Evolutionary conservation across 2,797 vertebrate species (phyloP).

Genomic region (Chanos chanos): DNA sequence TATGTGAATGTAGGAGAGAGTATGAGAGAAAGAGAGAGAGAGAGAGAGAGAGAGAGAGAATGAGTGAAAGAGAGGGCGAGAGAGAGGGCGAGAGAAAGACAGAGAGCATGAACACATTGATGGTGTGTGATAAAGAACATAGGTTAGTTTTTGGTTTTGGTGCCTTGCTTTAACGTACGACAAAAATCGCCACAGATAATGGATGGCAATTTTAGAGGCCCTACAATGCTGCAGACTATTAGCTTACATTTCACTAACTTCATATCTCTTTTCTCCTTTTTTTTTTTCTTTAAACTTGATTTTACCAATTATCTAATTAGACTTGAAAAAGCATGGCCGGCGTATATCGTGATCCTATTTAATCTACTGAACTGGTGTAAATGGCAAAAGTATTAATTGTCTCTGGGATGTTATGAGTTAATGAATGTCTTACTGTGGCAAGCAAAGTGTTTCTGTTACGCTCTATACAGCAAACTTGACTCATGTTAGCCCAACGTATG

Average conservation of each 20-base stretch:
- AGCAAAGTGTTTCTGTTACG: conserved; percentile 63
- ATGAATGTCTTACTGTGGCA: conserved; percentile 57
- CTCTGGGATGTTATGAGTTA: conserved; percentile 43
- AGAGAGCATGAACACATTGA: conserved; percentile 26
- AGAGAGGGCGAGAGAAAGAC: conserved; percentile 46
- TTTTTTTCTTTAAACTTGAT: conserved; percentile 53
- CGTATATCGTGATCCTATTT: conserved; percentile 44
- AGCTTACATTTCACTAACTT: conserved; percentile 89
- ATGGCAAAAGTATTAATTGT: conserved; percentile 50
- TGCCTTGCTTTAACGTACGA: conserved; percentile 93
- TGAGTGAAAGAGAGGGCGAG: conserved; percentile 38
- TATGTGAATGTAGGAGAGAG: conserved; percentile 40
- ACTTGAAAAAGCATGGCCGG: conserved; percentile 74
- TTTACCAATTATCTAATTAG: conserved; percentile 66
- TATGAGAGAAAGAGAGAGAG: conserved; percentile 21
- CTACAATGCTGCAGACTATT: conserved; percentile 99
- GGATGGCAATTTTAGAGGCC: conserved; percentile 99
- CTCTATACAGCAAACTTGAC: conserved; percentile 32
- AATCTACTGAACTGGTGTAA: conserved; percentile 46
- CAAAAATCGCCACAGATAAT: conserved; percentile 89
- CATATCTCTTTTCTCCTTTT: conserved; percentile 72
- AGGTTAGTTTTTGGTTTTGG: conserved; percentile 91
- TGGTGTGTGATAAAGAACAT: conserved; percentile 73
- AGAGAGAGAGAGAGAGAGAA: conserved; percentile 14
- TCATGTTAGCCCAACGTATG: conserved; percentile 35